Evolutionary conservation across 1,140 invertebrate species (phyloP).

Genomic region (Drosophila kikkawai): DNA sequence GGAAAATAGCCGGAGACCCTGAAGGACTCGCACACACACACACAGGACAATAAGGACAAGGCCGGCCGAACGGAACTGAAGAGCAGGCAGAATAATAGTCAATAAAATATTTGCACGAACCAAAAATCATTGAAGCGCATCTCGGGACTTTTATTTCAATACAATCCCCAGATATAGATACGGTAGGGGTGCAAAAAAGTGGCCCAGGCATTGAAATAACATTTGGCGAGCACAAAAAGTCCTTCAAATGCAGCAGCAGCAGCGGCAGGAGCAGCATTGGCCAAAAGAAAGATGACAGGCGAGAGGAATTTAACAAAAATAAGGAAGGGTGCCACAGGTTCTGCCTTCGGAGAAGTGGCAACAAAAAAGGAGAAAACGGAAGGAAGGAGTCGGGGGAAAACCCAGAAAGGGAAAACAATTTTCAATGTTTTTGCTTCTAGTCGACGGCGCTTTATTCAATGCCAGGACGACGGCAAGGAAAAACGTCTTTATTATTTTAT

Average conservation of each 20-base stretch:
- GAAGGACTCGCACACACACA: conserved; percentile 37
- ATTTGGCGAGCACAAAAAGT: conserved; percentile 49
- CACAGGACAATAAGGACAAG: conserved; percentile 52
- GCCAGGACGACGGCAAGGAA: conserved; percentile 41
- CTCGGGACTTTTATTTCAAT: conserved; percentile 60
- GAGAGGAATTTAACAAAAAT: conserved; percentile 68
- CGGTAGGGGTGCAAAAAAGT: conserved; percentile 21
- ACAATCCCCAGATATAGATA: conserved; percentile 43
- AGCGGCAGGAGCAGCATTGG: not conserved
- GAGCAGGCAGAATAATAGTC: conserved; percentile 72
- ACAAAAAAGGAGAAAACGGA: not conserved
- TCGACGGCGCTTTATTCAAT: conserved; percentile 77
- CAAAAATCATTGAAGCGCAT: conserved; percentile 72
- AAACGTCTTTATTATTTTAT: no score
- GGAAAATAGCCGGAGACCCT: conserved; percentile 41
- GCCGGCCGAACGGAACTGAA: conserved; percentile 35
- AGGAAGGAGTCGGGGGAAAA: not conserved
- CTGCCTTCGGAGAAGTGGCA: conserved; percentile 11
- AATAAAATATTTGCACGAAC: conserved; percentile 80
- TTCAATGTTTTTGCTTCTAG: conserved; percentile 81
- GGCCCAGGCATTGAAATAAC: conserved; percentile 60
- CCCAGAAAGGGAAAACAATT: conserved; percentile 73
- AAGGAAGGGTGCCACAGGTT: conserved; percentile 41
- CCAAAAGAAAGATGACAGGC: conserved; percentile 60
- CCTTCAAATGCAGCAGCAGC: conserved; percentile 62